Conservation (phyloP, 2,888 invertebrate species). For the Tenthredo livida region DNA sequence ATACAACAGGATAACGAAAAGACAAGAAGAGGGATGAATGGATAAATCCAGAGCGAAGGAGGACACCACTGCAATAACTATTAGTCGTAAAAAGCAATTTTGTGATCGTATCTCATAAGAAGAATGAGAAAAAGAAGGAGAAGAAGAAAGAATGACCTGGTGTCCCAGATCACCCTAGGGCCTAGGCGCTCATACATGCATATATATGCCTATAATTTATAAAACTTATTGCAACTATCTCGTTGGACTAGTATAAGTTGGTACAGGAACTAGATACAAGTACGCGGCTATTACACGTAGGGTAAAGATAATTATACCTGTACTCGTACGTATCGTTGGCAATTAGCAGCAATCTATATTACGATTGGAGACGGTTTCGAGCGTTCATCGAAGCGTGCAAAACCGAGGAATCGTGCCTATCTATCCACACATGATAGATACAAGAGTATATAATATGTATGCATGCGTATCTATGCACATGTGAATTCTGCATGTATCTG, state of each 20-base stretch:
- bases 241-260: neutral
- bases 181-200: neutral
- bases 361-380: constrained; percentile 68
- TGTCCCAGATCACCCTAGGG: constrained; percentile 39
- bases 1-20: neutral
- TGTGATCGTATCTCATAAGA: neutral
- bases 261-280: neutral
- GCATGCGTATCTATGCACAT: neutral
- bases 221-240: neutral
- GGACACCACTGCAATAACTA: constrained; percentile 11
- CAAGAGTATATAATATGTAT: neutral
- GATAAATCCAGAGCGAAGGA: neutral
- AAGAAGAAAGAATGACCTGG: constrained; percentile 28
- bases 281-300: neutral
- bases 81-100: neutral
- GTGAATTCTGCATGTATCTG: neutral
- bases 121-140: neutral
- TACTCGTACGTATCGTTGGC: constrained; percentile 65
- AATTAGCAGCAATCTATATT: constrained; percentile 69
- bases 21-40: neutral
- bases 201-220: neutral
- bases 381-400: constrained; percentile 30
- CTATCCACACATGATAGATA: neutral
- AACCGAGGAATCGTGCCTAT: neutral
- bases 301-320: constrained; percentile 42